Evolutionary conservation across 2,113 vertebrate genomes (phyloP), one percentile per base, ranked within the genome.

Genomic region (Aplodontia rufa): DNA sequence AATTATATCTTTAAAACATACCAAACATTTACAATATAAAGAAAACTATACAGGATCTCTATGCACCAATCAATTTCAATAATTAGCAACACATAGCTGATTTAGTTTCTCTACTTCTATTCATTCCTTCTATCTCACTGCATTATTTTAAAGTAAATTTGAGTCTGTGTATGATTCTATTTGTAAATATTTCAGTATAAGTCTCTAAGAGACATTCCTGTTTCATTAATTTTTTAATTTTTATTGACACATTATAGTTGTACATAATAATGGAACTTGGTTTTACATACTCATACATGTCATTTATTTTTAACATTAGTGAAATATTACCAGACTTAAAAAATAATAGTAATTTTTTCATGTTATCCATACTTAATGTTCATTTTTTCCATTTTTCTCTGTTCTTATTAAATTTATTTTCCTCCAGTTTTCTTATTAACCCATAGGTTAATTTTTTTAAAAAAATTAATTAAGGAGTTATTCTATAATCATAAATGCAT

Each of bases 1-100:
- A 84, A 69, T 58, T 26, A 60, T 78, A 24, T 51, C 40, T 55
- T 86, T 1, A 30, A 93, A 69, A 93, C 64, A 71, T 42, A 90
- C 49, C 78, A 78, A 87, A 37, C 3, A 75, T 80, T 69, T 97
- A 79, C 8, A 87, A 49, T 35, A 95, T 58, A 74, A 82, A 74
- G 66, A 79, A 92, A 74, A 79, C 11, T 30, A 90, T n/a, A 64
- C 87, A 81, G 17, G 49, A 87, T 62, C 4, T 20, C 14, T 88
- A 60, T 58, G 10, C 71, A 26, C 8, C 32, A 53, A 40, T 32
- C 24, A 85, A 75, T 9, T 81, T 83, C 16, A 64, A 32, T 88
- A 64, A 91, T 74, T 14, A 84, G 10, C 64, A 80, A 79, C 37
- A 79, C 26, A 40, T 4, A 74, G 37, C 35, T 58, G 3, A 85